These are phyloP conservation scores for Nyctereutes procyonoides DNA, from an alignment of 2,113 vertebrate genomes.

Conservation along the genomic window DNA sequence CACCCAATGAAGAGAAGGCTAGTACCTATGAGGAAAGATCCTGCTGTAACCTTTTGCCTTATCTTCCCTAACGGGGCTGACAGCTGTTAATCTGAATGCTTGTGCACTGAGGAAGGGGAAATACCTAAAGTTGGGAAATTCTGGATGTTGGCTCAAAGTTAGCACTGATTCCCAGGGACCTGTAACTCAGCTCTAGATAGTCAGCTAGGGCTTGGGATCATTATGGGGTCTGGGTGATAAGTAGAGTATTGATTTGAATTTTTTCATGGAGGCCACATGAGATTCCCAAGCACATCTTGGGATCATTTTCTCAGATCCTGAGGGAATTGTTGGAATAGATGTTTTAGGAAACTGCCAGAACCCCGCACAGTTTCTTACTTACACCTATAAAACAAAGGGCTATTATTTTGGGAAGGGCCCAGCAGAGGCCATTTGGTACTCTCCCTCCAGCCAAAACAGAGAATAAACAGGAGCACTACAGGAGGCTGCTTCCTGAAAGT, in stretches of 20 bases:
- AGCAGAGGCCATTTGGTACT: not conserved
- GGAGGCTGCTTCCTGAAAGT: not conserved
- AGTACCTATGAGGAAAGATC: not conserved
- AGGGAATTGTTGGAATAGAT: not conserved
- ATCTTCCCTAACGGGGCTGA: not conserved
- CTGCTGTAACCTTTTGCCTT: not conserved
- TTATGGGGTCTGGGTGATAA: not conserved
- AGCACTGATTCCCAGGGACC: not conserved
- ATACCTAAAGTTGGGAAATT: not conserved
- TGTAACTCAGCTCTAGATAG: not conserved
- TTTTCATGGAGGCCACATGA: not conserved
- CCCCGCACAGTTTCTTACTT: not conserved
- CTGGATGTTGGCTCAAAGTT: not conserved
- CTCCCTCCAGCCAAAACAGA: not conserved
- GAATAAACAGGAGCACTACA: not conserved
- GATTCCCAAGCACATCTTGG: not conserved
- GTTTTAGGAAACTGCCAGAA: conserved; percentile 29
- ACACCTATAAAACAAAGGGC: not conserved
- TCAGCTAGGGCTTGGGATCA: not conserved
- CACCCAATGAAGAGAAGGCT: not conserved
- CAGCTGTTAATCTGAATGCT: not conserved
- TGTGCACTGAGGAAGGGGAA: not conserved
- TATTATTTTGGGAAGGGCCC: not conserved
- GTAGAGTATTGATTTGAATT: not conserved
- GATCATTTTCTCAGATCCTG: conserved; percentile 16